Evolutionary conservation across 2,113 vertebrate genomes (phyloP).

Genomic region (Turnix velox): DNA sequence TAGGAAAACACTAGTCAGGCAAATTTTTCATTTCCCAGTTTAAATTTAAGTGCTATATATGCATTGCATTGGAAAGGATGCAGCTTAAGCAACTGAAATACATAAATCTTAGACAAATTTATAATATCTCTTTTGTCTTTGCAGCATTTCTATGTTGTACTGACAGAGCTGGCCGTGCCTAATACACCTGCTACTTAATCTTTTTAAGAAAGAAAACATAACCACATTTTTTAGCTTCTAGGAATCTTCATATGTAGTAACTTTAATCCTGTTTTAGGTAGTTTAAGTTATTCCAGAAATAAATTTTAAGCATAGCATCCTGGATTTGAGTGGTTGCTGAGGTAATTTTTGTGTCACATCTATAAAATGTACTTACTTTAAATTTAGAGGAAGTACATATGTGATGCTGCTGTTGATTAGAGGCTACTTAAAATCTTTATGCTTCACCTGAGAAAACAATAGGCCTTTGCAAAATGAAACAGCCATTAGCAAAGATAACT

Average conservation of each 20-base stretch:
- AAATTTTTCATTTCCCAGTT: background rate
- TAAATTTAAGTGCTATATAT: background rate
- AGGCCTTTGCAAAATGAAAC: background rate
- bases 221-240: background rate
- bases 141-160: background rate
- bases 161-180: background rate
- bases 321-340: background rate
- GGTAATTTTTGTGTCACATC: background rate
- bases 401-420: background rate
- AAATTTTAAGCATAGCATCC: background rate
- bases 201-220: background rate
- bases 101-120: background rate
- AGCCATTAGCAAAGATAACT: background rate
- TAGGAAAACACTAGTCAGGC: background rate
- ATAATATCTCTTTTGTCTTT: background rate
- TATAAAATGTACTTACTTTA: background rate
- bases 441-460: background rate
- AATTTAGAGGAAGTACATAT: background rate
- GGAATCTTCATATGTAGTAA: background rate
- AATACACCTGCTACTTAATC: background rate
- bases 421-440: background rate
- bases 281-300: background rate
- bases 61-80: background rate
- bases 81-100: background rate
- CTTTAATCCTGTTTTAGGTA: background rate